Conservation (phyloP, 37 sponge, comb jelly and placozoan genomes). For the Eunapius fragilis region DNA sequence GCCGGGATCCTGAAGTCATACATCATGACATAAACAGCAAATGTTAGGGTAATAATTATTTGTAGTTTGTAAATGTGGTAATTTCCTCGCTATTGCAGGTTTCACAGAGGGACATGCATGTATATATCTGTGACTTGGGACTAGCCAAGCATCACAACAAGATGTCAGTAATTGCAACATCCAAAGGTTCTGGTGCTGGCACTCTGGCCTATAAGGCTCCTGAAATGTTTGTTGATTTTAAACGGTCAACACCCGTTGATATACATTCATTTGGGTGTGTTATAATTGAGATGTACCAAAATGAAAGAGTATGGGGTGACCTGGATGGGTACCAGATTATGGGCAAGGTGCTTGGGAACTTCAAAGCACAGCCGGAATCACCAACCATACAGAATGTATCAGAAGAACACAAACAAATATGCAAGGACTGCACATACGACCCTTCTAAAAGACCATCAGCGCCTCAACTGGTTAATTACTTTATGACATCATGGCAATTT, state of each 20-base stretch:
- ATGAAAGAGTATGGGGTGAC: constrained; percentile 15
- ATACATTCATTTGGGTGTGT: constrained; percentile 36
- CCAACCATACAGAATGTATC: too few relatives aligned
- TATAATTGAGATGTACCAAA: constrained; percentile 17
- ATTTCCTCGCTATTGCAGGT: constrained; percentile 10
- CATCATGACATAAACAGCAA: constrained; percentile 44
- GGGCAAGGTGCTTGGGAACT: constrained; percentile 21
- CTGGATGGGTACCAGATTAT: constrained; percentile 4
- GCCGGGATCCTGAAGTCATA: constrained; percentile 33
- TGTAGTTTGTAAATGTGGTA: neutral
- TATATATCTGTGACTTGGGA: constrained; percentile 50
- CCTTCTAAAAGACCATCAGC: too few relatives aligned
- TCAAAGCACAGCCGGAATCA: neutral
- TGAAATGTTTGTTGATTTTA: constrained; percentile 19
- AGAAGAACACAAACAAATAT: too few relatives aligned
- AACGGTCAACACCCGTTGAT: constrained; percentile 21
- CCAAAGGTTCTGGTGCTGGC: constrained; percentile 11
- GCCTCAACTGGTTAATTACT: too few relatives aligned
- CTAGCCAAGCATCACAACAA: constrained; percentile 5
- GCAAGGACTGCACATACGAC: too few relatives aligned
- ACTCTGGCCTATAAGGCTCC: constrained; percentile 41
- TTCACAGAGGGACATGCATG: neutral
- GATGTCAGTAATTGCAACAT: constrained; percentile 11
- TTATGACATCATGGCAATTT: too few relatives aligned
- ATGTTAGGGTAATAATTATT: constrained; percentile 24